Evolutionary conservation across 2,888 invertebrate genomes (phyloP).

Genomic region (Lissonota sp.): DNA sequence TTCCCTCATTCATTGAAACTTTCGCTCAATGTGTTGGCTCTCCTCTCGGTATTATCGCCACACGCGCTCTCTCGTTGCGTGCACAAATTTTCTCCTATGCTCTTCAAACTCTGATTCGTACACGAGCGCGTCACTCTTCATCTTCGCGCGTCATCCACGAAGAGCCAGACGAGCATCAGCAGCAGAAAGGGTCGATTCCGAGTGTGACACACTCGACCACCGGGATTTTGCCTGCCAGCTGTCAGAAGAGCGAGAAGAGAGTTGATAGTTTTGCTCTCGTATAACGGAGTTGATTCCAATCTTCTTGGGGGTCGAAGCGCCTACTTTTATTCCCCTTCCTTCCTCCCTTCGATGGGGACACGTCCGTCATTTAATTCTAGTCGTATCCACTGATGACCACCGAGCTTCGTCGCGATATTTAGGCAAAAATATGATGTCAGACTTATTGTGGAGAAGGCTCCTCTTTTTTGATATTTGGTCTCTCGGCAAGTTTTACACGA

Average conservation of each 20-base stretch:
- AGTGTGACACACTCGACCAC: conserved; percentile 64
- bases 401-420: not conserved
- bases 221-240: conserved; percentile 64
- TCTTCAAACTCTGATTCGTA: conserved; percentile 52
- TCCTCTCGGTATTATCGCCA: not conserved
- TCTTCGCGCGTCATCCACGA: conserved; percentile 48
- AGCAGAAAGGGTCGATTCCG: conserved; percentile 44
- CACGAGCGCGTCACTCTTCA: conserved; percentile 63
- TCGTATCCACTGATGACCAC: not conserved
- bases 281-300: conserved; percentile 54
- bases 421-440: not conserved
- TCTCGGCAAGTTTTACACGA: too few relatives aligned
- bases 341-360: too few relatives aligned
- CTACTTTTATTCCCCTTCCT: conserved; percentile 24
- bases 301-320: conserved; percentile 51
- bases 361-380: not conserved
- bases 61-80: conserved; percentile 26
- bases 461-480: conserved; percentile 11
- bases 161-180: conserved; percentile 13
- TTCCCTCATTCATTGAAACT: not conserved
- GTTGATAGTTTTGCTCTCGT: not conserved
- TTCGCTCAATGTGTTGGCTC: not conserved
- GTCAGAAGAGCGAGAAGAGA: too few relatives aligned
- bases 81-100: conserved; percentile 45
- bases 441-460: not conserved